These are phyloP conservation scores for Sylvilagus bachmani DNA, from an alignment of 2,113 vertebrate genomes.

Conservation along the genomic window DNA sequence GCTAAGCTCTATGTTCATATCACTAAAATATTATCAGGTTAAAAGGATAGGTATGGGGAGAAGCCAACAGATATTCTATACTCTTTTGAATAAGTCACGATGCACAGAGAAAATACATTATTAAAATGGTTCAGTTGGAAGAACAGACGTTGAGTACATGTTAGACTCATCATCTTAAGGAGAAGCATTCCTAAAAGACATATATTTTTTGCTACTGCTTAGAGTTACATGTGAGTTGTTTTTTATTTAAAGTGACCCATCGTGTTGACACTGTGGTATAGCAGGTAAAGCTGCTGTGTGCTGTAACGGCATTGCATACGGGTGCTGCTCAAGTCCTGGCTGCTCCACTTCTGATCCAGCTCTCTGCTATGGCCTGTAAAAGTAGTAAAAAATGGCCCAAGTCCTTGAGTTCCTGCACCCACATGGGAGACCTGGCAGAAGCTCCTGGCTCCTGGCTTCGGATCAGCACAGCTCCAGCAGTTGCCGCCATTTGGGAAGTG, in stretches of 20 bases:
- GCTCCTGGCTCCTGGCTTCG: too few relatives aligned
- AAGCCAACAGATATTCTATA: conserved; percentile 52
- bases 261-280: too few relatives aligned
- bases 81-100: conserved; percentile 81
- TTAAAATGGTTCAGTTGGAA: conserved; percentile 43
- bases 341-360: too few relatives aligned
- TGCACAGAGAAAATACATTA: conserved; percentile 68
- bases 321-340: too few relatives aligned
- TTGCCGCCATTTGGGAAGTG: too few relatives aligned
- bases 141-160: background rate
- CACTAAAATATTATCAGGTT: conserved; percentile 59
- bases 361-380: too few relatives aligned
- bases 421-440: too few relatives aligned
- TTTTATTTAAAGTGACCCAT: background rate
- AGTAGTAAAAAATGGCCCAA: too few relatives aligned
- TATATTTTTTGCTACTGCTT: background rate
- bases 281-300: too few relatives aligned
- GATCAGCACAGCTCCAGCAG: too few relatives aligned
- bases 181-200: conserved; percentile 29
- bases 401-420: too few relatives aligned
- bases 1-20: background rate
- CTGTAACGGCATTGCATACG: too few relatives aligned
- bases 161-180: conserved; percentile 57
- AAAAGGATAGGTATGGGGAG: conserved; percentile 62
- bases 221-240: background rate